Conservation (phyloP, 2,113 vertebrate species). For the Oryzias javanicus region DNA sequence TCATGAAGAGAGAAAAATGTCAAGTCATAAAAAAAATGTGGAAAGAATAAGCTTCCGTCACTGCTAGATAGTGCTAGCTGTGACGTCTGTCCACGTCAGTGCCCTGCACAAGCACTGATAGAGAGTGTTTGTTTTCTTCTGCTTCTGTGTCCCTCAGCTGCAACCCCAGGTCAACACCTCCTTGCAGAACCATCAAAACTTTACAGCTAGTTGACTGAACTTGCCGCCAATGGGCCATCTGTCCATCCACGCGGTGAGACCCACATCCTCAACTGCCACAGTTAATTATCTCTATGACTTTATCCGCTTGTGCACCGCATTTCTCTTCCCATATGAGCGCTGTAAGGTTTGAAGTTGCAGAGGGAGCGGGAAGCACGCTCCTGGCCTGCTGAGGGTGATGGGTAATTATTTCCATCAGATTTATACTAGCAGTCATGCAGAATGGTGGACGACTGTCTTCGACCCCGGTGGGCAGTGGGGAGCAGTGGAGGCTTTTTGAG, state of each 20-base stretch:
- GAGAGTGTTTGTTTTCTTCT: neutral
- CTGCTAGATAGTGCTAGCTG: too few species aligned
- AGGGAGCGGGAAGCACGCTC: slow-evolving; percentile 23
- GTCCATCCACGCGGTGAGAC: slow-evolving; percentile 61
- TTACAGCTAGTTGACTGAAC: slow-evolving; percentile 71
- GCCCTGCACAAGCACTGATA: too few species aligned
- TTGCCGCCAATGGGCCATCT: slow-evolving; percentile 58
- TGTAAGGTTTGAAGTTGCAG: slow-evolving; percentile 50
- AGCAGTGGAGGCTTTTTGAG: slow-evolving; percentile 12
- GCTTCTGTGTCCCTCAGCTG: slow-evolving; percentile 34
- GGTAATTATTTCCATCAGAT: slow-evolving; percentile 76
- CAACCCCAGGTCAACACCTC: slow-evolving; percentile 46
- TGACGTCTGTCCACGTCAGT: too few species aligned
- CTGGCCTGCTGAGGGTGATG: slow-evolving; percentile 57
- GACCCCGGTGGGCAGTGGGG: slow-evolving; percentile 36
- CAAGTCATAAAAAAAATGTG: too few species aligned
- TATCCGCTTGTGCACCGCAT: slow-evolving; percentile 25
- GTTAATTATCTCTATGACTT: slow-evolving; percentile 69
- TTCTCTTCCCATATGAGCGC: slow-evolving; percentile 53
- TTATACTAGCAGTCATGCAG: slow-evolving; percentile 62
- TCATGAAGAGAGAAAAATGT: too few species aligned
- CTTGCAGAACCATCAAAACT: slow-evolving; percentile 54
- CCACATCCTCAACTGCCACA: slow-evolving; percentile 69
- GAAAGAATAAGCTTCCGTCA: too few species aligned
- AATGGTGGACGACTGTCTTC: slow-evolving; percentile 53